These are phyloP conservation scores for Acanthoscelides obtectus DNA, from an alignment of 2,888 invertebrate genomes.

Conservation along the genomic window DNA sequence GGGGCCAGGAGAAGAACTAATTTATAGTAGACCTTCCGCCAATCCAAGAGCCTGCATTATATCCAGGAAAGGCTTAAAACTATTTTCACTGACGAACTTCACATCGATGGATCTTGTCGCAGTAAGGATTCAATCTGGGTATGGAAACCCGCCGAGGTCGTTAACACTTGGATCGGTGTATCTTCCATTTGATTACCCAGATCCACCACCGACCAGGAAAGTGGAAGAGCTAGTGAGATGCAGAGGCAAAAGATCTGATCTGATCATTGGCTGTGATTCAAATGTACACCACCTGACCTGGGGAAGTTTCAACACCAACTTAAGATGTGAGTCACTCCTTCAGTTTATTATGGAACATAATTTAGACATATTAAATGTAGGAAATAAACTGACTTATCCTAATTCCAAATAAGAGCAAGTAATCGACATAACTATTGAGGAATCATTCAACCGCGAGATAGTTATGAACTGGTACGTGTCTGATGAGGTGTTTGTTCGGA, in stretches of 20 bases:
- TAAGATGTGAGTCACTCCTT: slow-evolving; percentile 4
- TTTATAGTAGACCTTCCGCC: too few species aligned
- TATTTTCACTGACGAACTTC: slow-evolving; percentile 1
- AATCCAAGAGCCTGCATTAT: too few species aligned
- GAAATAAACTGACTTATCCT: too few species aligned
- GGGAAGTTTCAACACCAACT: slow-evolving; percentile 1
- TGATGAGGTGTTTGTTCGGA: background rate
- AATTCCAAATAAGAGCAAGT: too few species aligned
- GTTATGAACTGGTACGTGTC: background rate
- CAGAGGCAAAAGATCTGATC: background rate
- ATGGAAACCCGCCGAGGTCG: background rate
- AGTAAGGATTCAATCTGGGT: background rate
- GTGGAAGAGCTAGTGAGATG: slow-evolving; percentile 6
- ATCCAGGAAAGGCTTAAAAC: background rate
- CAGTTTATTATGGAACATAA: slow-evolving; percentile 3
- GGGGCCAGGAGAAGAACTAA: too few species aligned
- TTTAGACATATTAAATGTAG: slow-evolving; percentile 2
- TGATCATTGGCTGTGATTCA: slow-evolving; percentile 1
- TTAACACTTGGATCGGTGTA: background rate
- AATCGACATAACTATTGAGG: too few species aligned
- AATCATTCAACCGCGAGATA: background rate
- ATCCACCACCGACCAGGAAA: slow-evolving; percentile 6
- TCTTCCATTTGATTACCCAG: slow-evolving; percentile 6
- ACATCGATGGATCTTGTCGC: slow-evolving; percentile 1
- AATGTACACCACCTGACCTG: slow-evolving; percentile 4